A percentile compares a stretch with the other conserved stretches of the same genome.
Evolutionary conservation across 2,113 vertebrate genomes (phyloP).

Genomic region (Clarias magur): DNA sequence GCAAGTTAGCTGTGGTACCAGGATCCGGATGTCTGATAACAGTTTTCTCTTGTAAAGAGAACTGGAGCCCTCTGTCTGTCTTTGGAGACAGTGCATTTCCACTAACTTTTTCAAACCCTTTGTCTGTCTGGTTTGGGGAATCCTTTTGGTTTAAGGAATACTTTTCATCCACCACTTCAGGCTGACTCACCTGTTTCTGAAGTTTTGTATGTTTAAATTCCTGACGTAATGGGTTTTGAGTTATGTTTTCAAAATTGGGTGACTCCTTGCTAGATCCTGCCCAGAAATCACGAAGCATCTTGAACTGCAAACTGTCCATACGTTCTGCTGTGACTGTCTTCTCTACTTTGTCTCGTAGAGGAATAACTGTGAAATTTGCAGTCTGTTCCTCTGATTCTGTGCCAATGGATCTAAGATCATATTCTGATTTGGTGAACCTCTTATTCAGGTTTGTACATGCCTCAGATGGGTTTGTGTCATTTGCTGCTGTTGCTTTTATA

Average conservation of each 20-base stretch:
- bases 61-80: slow-evolving; percentile 49
- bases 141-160: slow-evolving; percentile 45
- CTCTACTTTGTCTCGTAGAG: slow-evolving; percentile 76
- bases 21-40: slow-evolving; percentile 26
- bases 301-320: slow-evolving; percentile 76
- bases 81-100: slow-evolving; percentile 47
- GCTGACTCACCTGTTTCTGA: neutral
- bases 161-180: slow-evolving; percentile 12
- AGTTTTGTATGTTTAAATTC: slow-evolving; percentile 23
- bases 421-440: slow-evolving; percentile 66
- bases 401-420: slow-evolving; percentile 63
- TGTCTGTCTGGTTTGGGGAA: slow-evolving; percentile 46
- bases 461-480: slow-evolving; percentile 48
- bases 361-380: slow-evolving; percentile 68
- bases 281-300: slow-evolving; percentile 87
- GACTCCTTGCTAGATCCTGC: slow-evolving; percentile 62
- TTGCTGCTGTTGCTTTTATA: slow-evolving; percentile 53
- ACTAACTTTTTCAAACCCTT: slow-evolving; percentile 33
- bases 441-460: slow-evolving; percentile 55
- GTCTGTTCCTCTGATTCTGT: slow-evolving; percentile 52
- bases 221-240: slow-evolving; percentile 54
- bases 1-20: slow-evolving; percentile 51
- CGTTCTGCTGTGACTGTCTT: slow-evolving; percentile 65
- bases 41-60: slow-evolving; percentile 50
- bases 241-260: slow-evolving; percentile 57